Base-by-base conservation (phyloP, 2,888 invertebrate genomes). In the Heteropelma amictum region DNA sequence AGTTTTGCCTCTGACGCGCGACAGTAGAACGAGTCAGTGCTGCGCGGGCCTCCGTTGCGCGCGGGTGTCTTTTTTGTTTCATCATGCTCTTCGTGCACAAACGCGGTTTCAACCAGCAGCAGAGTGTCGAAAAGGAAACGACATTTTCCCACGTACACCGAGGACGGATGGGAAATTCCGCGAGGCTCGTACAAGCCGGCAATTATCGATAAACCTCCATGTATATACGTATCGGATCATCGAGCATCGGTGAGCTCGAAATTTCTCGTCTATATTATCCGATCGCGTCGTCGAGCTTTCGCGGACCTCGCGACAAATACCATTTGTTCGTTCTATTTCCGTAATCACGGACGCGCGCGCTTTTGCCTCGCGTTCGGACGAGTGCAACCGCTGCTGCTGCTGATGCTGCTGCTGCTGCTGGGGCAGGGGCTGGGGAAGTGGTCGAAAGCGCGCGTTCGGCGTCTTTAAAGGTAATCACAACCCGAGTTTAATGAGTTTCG, bases 11-110 rank as follows among this genome's bases (percentile, higher is more conserved):
- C 35, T 19, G 35, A 38, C 68, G 7, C n/a, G 60, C 56, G 69
- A 51, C 75, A 81, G 82, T 80, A 63, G 80, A 81, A 81, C 81
- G 80, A 84, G 84, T 82, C 87, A 88, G 88, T 88, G 80, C 83
- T 85, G 86, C 87, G 87, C 87, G 86, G 82, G 83, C 84, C 83
- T 82, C 79, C 83, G 85, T 79, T 82, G 84, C 82, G 86, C 80
- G 84, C 83, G 84, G 84, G 84, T 82, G 85, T 85, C 73, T 23
- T 74, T 47, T 84, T 76, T 26, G n/a, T n/a, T n/a, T n/a, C n/a
- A n/a, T n/a, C n/a, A n/a, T n/a, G n/a, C 30, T 85, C 76, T 19
- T 69, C 65, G 54, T 26, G 42, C 23, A 33, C 21, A 19, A 53
- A 14, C 68, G 64, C 58, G 61, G 30, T 60, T 12, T n/a, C 6